Evolutionary conservation across 1,140 invertebrate species (phyloP), one percentile per base, ranked within the genome.

Genomic region (Theocolax elegans): DNA sequence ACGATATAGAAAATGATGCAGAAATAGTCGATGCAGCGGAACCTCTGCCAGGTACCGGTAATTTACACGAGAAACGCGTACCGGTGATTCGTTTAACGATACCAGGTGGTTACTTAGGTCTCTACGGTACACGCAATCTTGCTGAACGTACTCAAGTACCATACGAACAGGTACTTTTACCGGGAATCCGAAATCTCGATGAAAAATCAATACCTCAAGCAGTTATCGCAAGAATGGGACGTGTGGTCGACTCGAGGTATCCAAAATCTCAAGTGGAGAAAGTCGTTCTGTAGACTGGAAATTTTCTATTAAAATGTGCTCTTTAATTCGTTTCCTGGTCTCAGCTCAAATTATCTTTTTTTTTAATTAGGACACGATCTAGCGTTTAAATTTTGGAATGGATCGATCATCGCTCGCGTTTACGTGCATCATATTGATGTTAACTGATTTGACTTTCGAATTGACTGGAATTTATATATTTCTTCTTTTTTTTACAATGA

Each of bases 31-130:
- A 76, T 0, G 76, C 76, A 0, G 74, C 69, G 1, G 58, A 70
- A 13, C 60, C 56, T 0, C 56, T 82, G 0, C 76, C 72, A 3
- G 80, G 80, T 40, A 72, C 63, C 13, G 72, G 71, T 3, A 83
- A 83, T 64, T 64, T 82, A 3, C 25, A 76, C 1, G 81, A 82
- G 59, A 83, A 83, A 58, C 73, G 71, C 0, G 59, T 82, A 12
- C 81, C 81, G 3, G 31, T 81, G 13, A 75, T 75, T 13, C 74
- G 76, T 2, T 59, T 83, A 17, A 65, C 59, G 21, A 67, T 54
- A 44, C 74, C 59, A 9, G 19, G 44, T 19, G 59, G 63, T 25
- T 72, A 75, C 44, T 54, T 74, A 15, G 65, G 73, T n/a, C 65
- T 74, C n/a, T 67, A 73, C 31, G 76, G 75, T 0, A 59, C 56